Percentiles rank a stretch among this genome's conserved stretches.
Evolutionary conservation across 2,888 invertebrate genomes (phyloP).

Genomic region (Antitype chi): DNA sequence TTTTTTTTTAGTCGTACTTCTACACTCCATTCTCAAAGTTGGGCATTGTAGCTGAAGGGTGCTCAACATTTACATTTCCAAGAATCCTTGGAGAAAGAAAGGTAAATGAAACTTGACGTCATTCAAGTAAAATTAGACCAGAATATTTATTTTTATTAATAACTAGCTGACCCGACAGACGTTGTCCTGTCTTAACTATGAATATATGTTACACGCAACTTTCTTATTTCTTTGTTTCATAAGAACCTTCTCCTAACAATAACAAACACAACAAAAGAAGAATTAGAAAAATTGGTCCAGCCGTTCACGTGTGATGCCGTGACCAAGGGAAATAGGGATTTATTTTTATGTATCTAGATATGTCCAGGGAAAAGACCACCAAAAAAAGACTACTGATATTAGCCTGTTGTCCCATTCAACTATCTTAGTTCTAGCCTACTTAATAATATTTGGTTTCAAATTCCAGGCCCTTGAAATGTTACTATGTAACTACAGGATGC

Average conservation of each 20-base stretch:
- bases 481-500: constrained; percentile 94
- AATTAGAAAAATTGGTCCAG: too few relatives aligned
- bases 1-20: constrained; percentile 94
- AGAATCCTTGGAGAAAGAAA: constrained; percentile 95
- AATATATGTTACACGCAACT: too few relatives aligned
- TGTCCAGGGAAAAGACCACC: background rate
- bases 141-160: background rate
- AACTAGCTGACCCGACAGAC: too few relatives aligned
- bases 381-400: background rate
- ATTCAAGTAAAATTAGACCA: background rate
- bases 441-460: constrained; percentile 11
- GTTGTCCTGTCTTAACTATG: too few relatives aligned
- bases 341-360: too few relatives aligned
- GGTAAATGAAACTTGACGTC: constrained; percentile 73
- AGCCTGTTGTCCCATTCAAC: background rate
- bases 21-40: constrained; percentile 96
- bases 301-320: too few relatives aligned
- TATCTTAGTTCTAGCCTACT: too few relatives aligned
- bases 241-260: too few relatives aligned
- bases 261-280: too few relatives aligned
- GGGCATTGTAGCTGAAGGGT: constrained; percentile 97
- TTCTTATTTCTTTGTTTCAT: too few relatives aligned
- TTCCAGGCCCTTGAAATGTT: constrained; percentile 91
- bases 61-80: constrained; percentile 96
- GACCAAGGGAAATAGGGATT: too few relatives aligned